phyloP scores from a whole-genome alignment of 2,113 vertebrate species.

The Notiomystis cincta region DNA sequence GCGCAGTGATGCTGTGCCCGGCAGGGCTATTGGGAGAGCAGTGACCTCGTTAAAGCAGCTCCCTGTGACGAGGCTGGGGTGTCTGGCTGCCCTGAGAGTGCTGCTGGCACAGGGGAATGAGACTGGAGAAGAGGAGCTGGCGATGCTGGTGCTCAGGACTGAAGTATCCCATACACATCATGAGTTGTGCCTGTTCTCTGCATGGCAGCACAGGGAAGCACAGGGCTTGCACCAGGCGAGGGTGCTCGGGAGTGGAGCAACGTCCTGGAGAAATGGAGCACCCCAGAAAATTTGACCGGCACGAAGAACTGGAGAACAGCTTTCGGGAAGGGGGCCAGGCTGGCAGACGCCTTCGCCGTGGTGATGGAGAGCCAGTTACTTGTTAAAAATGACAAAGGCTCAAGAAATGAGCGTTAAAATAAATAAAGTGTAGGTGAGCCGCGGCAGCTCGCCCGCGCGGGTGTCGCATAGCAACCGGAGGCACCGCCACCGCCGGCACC shows the following conservation, averaged over 20 bases:
- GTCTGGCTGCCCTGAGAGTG: rapidly evolving
- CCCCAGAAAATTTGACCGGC: neutral
- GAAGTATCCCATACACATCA: neutral
- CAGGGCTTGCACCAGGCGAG: no score
- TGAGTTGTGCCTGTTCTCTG: neutral
- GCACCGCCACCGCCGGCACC: neutral
- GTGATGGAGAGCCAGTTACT: constrained; percentile 34
- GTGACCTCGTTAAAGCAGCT: neutral
- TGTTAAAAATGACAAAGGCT: constrained; percentile 51
- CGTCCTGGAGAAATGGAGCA: neutral
- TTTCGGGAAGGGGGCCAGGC: neutral
- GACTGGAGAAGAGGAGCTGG: neutral
- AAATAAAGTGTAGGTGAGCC: constrained; percentile 66
- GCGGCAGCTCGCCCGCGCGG: constrained; percentile 44
- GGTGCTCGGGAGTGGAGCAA: neutral
- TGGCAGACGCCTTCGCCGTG: neutral
- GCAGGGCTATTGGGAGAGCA: neutral
- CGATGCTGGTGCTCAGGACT: rapidly evolving
- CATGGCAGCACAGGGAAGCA: rapidly evolving
- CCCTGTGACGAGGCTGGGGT: rapidly evolving
- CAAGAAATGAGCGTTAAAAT: constrained; percentile 46
- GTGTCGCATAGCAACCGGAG: constrained; percentile 59
- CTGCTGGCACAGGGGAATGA: rapidly evolving
- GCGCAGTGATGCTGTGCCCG: rapidly evolving
- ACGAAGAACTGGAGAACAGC: neutral